Evolutionary conservation across 1,140 invertebrate species (phyloP).

Genomic region (Mercenaria mercenaria): DNA sequence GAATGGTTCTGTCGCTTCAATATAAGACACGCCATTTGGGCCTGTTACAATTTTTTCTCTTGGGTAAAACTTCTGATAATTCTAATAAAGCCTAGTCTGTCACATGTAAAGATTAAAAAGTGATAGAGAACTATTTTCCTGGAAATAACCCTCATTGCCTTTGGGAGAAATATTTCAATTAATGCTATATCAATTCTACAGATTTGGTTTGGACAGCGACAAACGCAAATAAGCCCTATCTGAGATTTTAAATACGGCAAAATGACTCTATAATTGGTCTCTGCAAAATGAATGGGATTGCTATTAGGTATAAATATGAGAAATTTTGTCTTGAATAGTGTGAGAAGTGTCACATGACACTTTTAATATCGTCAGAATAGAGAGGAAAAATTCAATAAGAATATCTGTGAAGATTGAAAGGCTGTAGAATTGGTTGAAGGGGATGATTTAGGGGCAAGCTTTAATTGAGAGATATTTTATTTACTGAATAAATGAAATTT

Average conservation of each 20-base stretch:
- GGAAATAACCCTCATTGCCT: conserved; percentile 34
- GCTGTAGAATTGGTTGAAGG: neutral
- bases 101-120: neutral
- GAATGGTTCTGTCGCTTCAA: no score
- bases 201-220: conserved; percentile 55
- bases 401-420: conserved; percentile 2
- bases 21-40: no score
- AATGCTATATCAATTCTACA: conserved; percentile 52
- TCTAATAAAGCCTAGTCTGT: neutral
- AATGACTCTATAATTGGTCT: conserved; percentile 45
- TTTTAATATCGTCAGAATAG: conserved; percentile 28
- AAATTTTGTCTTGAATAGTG: conserved; percentile 49
- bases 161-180: conserved; percentile 44
- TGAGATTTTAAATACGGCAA: conserved; percentile 58
- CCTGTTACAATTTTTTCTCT: no score
- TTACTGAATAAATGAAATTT: conserved; percentile 41
- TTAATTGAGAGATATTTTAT: conserved; percentile 43
- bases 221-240: conserved; percentile 12
- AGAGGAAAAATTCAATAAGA: conserved; percentile 22
- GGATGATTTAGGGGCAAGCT: conserved; percentile 24
- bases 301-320: conserved; percentile 65
- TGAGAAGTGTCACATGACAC: conserved; percentile 49
- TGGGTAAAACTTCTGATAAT: neutral
- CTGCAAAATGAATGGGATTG: conserved; percentile 59
- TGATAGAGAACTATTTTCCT: neutral